A percentile compares a stretch with the other conserved stretches of the same genome.
Evolutionary conservation across 2,797 vertebrate genomes (phyloP).

Genomic region (Typhlichthys eigenmanni): DNA sequence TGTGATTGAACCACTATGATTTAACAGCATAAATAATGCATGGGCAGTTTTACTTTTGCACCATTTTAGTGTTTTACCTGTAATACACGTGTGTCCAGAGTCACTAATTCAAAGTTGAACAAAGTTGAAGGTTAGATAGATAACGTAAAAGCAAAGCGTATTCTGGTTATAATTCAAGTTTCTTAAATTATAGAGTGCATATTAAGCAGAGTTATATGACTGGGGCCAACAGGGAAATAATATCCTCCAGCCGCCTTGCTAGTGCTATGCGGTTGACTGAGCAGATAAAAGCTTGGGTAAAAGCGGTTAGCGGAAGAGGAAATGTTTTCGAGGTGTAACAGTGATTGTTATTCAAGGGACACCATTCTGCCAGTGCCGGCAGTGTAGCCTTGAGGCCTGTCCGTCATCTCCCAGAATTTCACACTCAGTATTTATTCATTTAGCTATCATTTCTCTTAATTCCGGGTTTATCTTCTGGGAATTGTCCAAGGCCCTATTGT

Average conservation of each 20-base stretch:
- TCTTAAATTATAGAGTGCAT: constrained; percentile 84
- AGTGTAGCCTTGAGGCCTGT: constrained; percentile 78
- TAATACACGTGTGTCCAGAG: constrained; percentile 70
- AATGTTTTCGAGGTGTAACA: constrained; percentile 82
- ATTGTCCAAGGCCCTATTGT: constrained; percentile 74
- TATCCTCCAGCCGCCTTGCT: constrained; percentile 82
- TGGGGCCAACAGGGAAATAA: constrained; percentile 84
- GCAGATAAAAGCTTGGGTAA: constrained; percentile 82
- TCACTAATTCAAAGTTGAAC: constrained; percentile 79
- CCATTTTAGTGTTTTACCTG: constrained; percentile 61
- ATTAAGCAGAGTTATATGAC: constrained; percentile 85
- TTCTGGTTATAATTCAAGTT: constrained; percentile 81
- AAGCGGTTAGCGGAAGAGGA: constrained; percentile 81
- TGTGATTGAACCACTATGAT: constrained; percentile 75
- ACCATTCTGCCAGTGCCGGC: constrained; percentile 64
- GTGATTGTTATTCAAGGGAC: constrained; percentile 85
- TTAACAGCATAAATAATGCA: constrained; percentile 80
- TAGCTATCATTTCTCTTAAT: constrained; percentile 74
- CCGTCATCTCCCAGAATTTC: constrained; percentile 75
- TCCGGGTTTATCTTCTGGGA: constrained; percentile 74
- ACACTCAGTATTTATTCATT: constrained; percentile 76
- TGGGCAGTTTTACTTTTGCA: constrained; percentile 63
- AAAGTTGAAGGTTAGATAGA: constrained; percentile 83
- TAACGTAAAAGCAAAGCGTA: constrained; percentile 72
- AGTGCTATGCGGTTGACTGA: constrained; percentile 79